A percentile compares a stretch with the other conserved stretches of the same genome.
phyloP scores from a whole-genome alignment of 2,888 invertebrate genomes.

The Torymus aiolomorphi region DNA sequence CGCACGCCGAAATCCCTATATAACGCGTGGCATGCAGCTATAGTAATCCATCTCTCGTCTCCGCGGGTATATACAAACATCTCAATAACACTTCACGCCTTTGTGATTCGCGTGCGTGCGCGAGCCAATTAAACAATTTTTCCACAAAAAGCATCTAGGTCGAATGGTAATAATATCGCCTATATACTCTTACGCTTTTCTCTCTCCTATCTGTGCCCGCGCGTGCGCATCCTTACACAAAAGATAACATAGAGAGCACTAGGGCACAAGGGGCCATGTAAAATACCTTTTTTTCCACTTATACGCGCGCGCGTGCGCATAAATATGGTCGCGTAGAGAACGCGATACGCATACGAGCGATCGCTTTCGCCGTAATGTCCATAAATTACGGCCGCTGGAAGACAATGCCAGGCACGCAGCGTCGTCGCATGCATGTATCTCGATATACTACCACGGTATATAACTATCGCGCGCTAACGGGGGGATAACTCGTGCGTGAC shows the following conservation, averaged over 20 bases:
- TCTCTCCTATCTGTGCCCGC: no score
- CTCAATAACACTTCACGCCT: background rate
- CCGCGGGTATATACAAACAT: background rate
- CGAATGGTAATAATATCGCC: constrained; percentile 14
- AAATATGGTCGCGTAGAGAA: background rate
- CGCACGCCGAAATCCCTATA: background rate
- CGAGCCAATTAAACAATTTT: background rate
- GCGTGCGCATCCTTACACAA: constrained; percentile 29
- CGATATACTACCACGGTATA: no score
- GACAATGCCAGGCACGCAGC: background rate
- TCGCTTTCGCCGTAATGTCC: constrained; percentile 45
- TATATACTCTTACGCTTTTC: no score
- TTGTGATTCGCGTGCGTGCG: background rate
- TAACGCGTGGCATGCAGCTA: background rate
- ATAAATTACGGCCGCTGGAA: constrained; percentile 18
- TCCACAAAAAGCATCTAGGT: constrained; percentile 24
- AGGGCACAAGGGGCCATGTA: no score
- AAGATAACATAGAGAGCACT: background rate
- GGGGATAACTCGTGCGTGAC: no score
- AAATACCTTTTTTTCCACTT: background rate
- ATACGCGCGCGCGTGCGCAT: background rate
- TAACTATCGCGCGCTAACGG: no score
- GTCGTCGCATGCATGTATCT: background rate
- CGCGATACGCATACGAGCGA: constrained; percentile 29
- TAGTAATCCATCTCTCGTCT: background rate